Base-by-base conservation (phyloP, 2,888 invertebrate genomes). In the Callimorpha dominula region DNA sequence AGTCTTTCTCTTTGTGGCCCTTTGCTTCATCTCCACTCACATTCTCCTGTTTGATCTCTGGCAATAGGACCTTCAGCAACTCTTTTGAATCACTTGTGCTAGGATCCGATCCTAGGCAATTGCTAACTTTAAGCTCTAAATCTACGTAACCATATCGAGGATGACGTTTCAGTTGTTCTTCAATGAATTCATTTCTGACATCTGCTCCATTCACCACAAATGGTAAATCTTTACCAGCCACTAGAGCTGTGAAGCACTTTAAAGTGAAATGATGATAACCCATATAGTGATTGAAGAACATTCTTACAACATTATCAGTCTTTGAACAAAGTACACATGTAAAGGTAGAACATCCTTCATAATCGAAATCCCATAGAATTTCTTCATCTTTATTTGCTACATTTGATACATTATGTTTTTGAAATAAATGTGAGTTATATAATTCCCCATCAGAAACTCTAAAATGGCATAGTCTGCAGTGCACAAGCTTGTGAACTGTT, bases 201-300 rank as follows among this genome's bases (percentile, higher is more conserved):
- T 95, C 94, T 5, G 92, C 94, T 49, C 96, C 96, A 73, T 88
- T 87, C 0, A 96, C 90, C 14, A 86, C 80, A 75, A 96, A 94
- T 40, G 93, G 92, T 67, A 89, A 82, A 75, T 95, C 92, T 73
- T 83, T 90, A 0, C 95, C 95, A 9, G 92, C 92, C 42, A 96
- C 85, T 4, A 94, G 75, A 49, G 80, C 86, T 8, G 94, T 86
- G n/a, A 96, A 88, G 74, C 96, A 96, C 86, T 95, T 95, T 0
- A 96, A 82, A 9, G 96, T 95, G 63, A 95, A 92, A 77, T 93
- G 94, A 72, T 96, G 96, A 72, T 86, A 93, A 0, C 94, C 92
- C 91, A 96, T 94, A 72, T 90, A 96, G 77, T 96, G 96, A 74
- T 91, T 92, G 64, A 94, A 93, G 79, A 94, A 95, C 60, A 89